A percentile compares a stretch with the other conserved stretches of the same genome.
Evolutionary conservation across 2,113 vertebrate genomes (phyloP).

Genomic region (Willisornis vidua): DNA sequence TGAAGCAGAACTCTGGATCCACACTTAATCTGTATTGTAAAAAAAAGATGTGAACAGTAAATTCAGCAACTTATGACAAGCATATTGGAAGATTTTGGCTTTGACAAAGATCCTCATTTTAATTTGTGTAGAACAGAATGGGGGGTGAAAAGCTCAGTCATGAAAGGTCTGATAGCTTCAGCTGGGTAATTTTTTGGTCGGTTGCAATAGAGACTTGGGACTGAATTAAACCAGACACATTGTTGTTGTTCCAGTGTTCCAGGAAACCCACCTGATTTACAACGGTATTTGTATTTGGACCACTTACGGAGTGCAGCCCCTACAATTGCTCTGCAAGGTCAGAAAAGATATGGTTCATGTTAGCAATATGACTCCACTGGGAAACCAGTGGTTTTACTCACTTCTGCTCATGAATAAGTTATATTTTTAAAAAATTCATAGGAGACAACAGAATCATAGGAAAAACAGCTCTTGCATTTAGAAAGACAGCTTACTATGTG

Average conservation of each 20-base stretch:
- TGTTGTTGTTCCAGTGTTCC: background rate
- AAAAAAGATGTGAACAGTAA: constrained; percentile 46
- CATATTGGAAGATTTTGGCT: constrained; percentile 5
- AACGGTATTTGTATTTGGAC: background rate
- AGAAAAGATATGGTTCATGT: constrained; percentile 23
- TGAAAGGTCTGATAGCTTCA: background rate
- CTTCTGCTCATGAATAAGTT: constrained; percentile 53
- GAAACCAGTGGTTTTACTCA: constrained; percentile 4
- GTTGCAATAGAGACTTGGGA: background rate
- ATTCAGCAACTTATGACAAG: constrained; percentile 35
- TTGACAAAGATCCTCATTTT: background rate
- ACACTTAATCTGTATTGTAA: constrained; percentile 36
- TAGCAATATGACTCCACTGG: background rate
- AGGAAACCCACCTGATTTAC: constrained; percentile 14
- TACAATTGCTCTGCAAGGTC: constrained; percentile 1
- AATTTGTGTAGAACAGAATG: background rate
- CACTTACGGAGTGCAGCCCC: background rate
- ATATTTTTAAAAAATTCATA: constrained; percentile 12
- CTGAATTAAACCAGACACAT: background rate
- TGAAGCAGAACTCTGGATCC: constrained; percentile 43
- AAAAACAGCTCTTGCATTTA: background rate
- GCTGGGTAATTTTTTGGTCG: background rate
- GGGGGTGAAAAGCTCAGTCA: background rate
- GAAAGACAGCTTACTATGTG: background rate
- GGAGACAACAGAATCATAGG: constrained; percentile 11